Base-by-base conservation (phyloP, 2,113 vertebrate species). In the Ophthalmolycus amberensis region DNA sequence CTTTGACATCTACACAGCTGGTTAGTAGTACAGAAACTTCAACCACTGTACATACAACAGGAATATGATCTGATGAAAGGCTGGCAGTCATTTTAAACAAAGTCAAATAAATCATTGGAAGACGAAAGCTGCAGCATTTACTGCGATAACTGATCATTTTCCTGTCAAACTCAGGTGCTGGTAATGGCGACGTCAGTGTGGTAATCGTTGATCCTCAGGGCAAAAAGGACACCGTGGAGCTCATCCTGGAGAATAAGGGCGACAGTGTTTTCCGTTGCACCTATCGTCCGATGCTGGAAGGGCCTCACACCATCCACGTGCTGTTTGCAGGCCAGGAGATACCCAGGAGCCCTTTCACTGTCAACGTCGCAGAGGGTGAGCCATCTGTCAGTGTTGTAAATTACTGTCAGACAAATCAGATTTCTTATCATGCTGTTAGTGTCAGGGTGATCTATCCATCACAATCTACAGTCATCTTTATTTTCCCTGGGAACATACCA, bases 1-100 rank as follows among this genome's bases (percentile, higher is more conserved):
- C 93, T 99, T 99, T 50, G 98, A 99, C 93, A 99, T 99, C 93
- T 99, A 97, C 88, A 99, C 98, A 0, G 98, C 98, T 67, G 98
- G 98, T 99, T 89, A 87, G 83, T 89, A 87, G 83, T 48, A 40
- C 7, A 8, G 11, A 40, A 79, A 73, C 48, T 8, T 5, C 8
- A 27, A 15, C 25, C 42, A 56, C 22, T 60, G 16, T 6, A 15
- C 1, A 60, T 15, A 63, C 5, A 52, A 42, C 7, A 44, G n/a
- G 14, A 60, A 71, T 69, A 29, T 9, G 25, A 34, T 73, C 18
- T 44, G 34, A 75, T 42, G 9, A 75, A 46, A 66, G 10, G 3
- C 63, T 42, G 9, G 29, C 22, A 37, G n/a, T 34, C 3, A 62
- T 74, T 73, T 25, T 1, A 37, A 16, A n/a, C 25, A 59, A 62